These are phyloP conservation scores for Melanargia galathea DNA, from an alignment of 2,888 invertebrate species.

Conservation along the genomic window DNA sequence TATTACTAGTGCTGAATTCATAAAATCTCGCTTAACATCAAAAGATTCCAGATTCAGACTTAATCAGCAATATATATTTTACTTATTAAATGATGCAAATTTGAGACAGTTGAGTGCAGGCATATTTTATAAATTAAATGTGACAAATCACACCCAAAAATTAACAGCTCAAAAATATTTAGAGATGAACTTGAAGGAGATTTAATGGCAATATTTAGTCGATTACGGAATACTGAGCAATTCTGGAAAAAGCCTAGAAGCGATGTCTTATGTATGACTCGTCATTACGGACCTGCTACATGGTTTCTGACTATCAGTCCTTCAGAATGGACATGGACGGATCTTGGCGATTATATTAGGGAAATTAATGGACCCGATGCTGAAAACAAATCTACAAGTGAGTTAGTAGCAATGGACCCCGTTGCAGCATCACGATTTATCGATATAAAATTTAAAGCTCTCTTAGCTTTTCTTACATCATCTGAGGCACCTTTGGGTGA, in stretches of 20 bases:
- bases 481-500: neutral
- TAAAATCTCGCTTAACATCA: too few relatives aligned
- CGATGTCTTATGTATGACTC: conserved; percentile 45
- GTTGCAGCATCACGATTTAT: conserved; percentile 49
- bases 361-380: conserved; percentile 22
- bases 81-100: neutral
- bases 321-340: neutral
- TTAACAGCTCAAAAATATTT: neutral
- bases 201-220: neutral
- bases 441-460: conserved; percentile 45
- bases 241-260: conserved; percentile 44
- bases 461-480: neutral
- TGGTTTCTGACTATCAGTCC: neutral
- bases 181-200: neutral
- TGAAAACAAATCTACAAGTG: conserved; percentile 44
- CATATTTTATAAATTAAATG: conserved; percentile 26
- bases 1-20: neutral
- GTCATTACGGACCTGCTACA: conserved; percentile 38
- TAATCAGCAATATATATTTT: neutral
- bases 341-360: neutral
- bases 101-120: neutral
- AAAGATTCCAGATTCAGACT: neutral
- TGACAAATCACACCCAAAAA: neutral
- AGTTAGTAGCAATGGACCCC: conserved; percentile 49
- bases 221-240: conserved; percentile 46